Base-by-base conservation (phyloP, 2,888 invertebrate species). In the Drepanosiphum platanoidis region DNA sequence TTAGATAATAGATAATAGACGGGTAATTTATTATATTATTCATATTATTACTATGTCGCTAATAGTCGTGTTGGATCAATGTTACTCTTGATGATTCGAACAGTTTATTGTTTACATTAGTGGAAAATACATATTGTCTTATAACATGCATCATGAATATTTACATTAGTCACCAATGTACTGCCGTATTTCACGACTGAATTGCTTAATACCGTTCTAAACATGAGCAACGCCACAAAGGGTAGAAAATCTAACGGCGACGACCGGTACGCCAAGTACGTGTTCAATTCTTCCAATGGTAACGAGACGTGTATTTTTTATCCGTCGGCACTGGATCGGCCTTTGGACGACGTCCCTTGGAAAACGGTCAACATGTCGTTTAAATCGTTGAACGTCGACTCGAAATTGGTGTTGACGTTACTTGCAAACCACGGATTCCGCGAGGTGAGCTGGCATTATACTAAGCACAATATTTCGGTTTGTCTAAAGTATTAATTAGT, bases 371-470 rank as follows among this genome's bases (percentile, higher is more conserved):
- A 84, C 30, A 72, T 84, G 75, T 77, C 84, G 9, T 84, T 52
- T 77, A 84, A 84, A 27, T 39, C 36, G 36, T 83, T 75, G 18
- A 83, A 83, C 22, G 77, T 84, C 39, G 84, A 84, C 27, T 84
- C 84, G 18, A 84, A 75, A 77, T 64, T 84, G 75, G 75, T 84
- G 75, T 30, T 68, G 18, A 84, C 77, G 30, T 68, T 84, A 68
- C 84, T 84, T 8, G 68, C 74, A 77, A 84, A 84, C 75, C 84
- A 84, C 58, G 84, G 84, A 77, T 84, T 84, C 46, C 68, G 75
- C 8, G 84, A 84, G 84, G 84, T 84, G 46, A 74, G 83, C n/a
- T n/a, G n/a, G n/a, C n/a, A 64, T 39, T 52, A 11, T 58, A 58
- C n/a, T 58, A 18, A 22, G 11, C 74, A 74, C 22, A 52, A 74